A percentile compares a stretch with the other conserved stretches of the same genome.
phyloP scores from a whole-genome alignment of 2,888 invertebrate genomes.

The Cosmopolites sordidus region DNA sequence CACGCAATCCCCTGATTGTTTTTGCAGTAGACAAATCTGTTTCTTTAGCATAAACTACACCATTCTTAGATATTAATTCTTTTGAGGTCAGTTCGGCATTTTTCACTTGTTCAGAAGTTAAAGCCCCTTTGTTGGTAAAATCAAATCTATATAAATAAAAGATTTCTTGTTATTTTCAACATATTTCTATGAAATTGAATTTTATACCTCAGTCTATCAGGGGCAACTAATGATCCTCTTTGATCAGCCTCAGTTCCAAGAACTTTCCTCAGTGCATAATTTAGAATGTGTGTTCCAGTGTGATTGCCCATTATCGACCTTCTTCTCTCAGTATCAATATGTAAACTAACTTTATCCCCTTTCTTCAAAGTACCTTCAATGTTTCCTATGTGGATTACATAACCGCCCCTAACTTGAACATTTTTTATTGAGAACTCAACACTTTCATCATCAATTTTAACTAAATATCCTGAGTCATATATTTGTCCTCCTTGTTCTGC shows the following conservation, averaged over 20 bases:
- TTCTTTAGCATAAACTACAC: slow-evolving; percentile 79
- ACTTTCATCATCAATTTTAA: slow-evolving; percentile 76
- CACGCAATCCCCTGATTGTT: slow-evolving; percentile 85
- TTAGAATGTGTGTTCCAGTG: slow-evolving; percentile 95
- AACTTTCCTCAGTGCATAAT: slow-evolving; percentile 87
- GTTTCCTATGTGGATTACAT: slow-evolving; percentile 88
- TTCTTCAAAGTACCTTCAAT: slow-evolving; percentile 71
- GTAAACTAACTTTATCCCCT: slow-evolving; percentile 78
- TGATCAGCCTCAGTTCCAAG: slow-evolving; percentile 91
- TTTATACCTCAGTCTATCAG: slow-evolving; percentile 74
- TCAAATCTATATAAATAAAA: slow-evolving; percentile 61
- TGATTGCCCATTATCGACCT: slow-evolving; percentile 97
- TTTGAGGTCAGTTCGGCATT: slow-evolving; percentile 77
- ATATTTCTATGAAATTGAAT: background rate
- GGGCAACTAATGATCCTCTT: slow-evolving; percentile 94
- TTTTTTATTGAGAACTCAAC: slow-evolving; percentile 89
- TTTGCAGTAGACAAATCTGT: slow-evolving; percentile 80
- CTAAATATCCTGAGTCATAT: slow-evolving; percentile 80
- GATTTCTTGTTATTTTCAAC: background rate
- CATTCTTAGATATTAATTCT: slow-evolving; percentile 54
- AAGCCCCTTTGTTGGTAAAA: slow-evolving; percentile 90
- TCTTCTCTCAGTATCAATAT: slow-evolving; percentile 80
- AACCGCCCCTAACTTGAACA: slow-evolving; percentile 93
- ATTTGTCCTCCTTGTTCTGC: slow-evolving; percentile 99
- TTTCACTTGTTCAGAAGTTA: slow-evolving; percentile 84